phyloP scores from a whole-genome alignment of 2,113 vertebrate species.

The Argyrosomus japonicus region DNA sequence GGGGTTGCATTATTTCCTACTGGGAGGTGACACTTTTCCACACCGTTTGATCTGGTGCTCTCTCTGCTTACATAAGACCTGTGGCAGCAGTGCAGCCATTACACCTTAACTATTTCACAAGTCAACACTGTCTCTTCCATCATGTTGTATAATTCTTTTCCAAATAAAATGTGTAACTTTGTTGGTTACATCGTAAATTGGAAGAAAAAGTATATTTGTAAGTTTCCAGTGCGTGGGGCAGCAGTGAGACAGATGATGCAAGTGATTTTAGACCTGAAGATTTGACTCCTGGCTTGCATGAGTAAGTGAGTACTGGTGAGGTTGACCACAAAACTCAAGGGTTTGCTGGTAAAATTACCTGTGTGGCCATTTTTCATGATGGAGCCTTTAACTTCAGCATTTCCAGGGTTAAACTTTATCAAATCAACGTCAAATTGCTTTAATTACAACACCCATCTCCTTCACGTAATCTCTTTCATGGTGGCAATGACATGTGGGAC shows the following conservation, averaged over 20 bases:
- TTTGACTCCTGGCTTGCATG: neutral
- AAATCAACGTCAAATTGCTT: neutral
- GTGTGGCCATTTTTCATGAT: neutral
- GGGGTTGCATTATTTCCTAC: neutral
- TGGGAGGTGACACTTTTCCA: slow-evolving; percentile 41
- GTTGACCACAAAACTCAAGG: neutral
- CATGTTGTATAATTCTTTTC: neutral
- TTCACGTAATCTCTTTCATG: neutral
- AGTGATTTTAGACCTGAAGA: neutral
- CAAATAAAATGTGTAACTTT: neutral
- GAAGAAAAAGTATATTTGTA: too few relatives aligned
- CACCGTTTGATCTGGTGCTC: slow-evolving; percentile 26
- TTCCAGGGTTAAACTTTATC: neutral
- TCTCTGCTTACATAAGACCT: slow-evolving; percentile 5
- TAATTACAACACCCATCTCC: neutral
- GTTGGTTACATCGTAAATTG: neutral
- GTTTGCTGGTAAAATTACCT: neutral
- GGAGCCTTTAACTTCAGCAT: neutral
- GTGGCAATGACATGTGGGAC: neutral
- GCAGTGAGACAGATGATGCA: neutral
- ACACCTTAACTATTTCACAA: neutral
- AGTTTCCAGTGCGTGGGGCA: neutral
- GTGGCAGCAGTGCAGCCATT: neutral
- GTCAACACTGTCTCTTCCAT: neutral
- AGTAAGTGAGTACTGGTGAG: neutral